Evolutionary conservation across 1,140 invertebrate genomes (phyloP).

Genomic region (Elysia chlorotica): DNA sequence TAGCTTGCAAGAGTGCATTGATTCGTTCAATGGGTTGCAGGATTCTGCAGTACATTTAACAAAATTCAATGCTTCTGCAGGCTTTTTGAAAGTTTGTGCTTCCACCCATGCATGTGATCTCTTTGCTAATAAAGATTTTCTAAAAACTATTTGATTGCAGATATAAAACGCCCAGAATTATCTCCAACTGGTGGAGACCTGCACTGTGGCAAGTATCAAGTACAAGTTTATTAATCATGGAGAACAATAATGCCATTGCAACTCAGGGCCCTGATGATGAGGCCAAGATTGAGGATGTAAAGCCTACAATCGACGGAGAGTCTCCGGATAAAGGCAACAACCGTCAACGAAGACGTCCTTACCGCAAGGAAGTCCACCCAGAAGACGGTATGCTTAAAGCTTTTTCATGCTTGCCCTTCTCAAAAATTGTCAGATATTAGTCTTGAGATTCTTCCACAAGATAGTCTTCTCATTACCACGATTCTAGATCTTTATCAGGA

Average conservation of each 20-base stretch:
- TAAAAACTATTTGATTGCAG: background rate
- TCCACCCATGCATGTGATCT: too few species aligned
- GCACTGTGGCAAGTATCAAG: constrained; percentile 8
- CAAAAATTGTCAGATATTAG: too few species aligned
- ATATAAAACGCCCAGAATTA: constrained; percentile 19
- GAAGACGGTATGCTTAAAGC: constrained; percentile 15
- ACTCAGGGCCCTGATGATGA: constrained; percentile 17
- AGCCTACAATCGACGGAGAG: constrained; percentile 18
- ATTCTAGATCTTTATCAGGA: too few species aligned
- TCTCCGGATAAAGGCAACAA: constrained; percentile 3
- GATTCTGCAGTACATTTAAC: too few species aligned
- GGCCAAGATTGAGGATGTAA: constrained; percentile 21
- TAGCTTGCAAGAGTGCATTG: too few species aligned
- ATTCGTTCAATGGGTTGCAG: too few species aligned
- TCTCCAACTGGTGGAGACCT: constrained; percentile 24
- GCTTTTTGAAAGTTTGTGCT: too few species aligned
- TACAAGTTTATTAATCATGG: background rate
- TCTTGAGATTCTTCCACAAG: too few species aligned
- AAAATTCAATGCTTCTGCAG: too few species aligned
- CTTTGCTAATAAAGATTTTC: too few species aligned
- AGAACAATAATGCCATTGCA: constrained; percentile 24
- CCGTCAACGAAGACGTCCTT: background rate
- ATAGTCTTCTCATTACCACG: too few species aligned
- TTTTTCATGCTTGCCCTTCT: too few species aligned
- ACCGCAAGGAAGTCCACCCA: background rate